These are phyloP conservation scores for Lathronympha strigana DNA, from an alignment of 2,888 invertebrate species.

Conservation along the genomic window DNA sequence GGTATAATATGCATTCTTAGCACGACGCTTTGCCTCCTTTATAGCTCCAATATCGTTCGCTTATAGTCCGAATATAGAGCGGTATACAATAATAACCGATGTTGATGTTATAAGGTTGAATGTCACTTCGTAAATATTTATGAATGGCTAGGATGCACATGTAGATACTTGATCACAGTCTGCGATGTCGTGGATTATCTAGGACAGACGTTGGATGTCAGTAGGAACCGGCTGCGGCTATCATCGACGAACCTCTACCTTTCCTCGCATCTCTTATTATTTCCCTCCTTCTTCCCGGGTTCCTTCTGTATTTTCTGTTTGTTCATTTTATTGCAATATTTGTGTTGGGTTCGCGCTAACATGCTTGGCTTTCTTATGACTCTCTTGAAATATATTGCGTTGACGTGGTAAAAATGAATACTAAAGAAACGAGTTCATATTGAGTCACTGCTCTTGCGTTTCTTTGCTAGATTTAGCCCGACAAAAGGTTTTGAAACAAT, in stretches of 20 bases:
- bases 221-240: conserved; percentile 82
- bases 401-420: conserved; percentile 13
- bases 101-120: conserved; percentile 29
- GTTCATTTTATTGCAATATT: conserved; percentile 68
- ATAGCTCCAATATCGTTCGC: conserved; percentile 69
- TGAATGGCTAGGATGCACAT: conserved; percentile 37
- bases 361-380: conserved; percentile 65
- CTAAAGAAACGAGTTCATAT: too few relatives aligned
- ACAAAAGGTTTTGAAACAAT: not conserved
- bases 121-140: conserved; percentile 14
- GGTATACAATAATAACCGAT: conserved; percentile 23
- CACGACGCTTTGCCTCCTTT: conserved; percentile 75
- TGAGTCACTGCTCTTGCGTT: not conserved
- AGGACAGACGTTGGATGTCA: conserved; percentile 50
- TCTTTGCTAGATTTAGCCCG: not conserved
- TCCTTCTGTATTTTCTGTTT: conserved; percentile 72
- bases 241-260: conserved; percentile 77
- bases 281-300: conserved; percentile 60
- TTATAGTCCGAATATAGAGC: conserved; percentile 61
- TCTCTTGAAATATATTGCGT: conserved; percentile 59
- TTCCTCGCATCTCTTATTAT: conserved; percentile 65
- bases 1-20: conserved; percentile 84
- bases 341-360: conserved; percentile 57
- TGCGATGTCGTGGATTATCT: conserved; percentile 42
- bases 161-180: conserved; percentile 32